These are phyloP conservation scores for Acleris laterana DNA, from an alignment of 2,888 invertebrate genomes.

Conservation along the genomic window DNA sequence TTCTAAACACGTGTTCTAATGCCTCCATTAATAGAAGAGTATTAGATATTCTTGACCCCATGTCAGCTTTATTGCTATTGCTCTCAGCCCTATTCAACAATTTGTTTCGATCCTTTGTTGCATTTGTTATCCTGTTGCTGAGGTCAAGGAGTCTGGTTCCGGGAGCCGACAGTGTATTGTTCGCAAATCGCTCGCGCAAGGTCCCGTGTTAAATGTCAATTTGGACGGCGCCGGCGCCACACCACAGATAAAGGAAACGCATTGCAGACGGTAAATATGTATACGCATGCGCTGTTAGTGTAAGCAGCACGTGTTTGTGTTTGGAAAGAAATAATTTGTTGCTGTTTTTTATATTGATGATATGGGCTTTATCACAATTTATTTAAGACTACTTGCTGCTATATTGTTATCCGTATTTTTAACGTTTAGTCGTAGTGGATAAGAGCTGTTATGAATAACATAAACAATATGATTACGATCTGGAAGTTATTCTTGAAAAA, in stretches of 20 bases:
- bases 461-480: too few species aligned
- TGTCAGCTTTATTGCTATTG: slow-evolving; percentile 3
- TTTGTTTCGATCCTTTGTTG: slow-evolving; percentile 32
- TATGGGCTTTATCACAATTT: too few species aligned
- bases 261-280: slow-evolving; percentile 17
- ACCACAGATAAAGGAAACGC: slow-evolving; percentile 16
- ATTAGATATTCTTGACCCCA: not conserved
- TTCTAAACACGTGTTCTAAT: too few species aligned
- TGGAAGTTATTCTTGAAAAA: too few species aligned
- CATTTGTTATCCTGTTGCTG: slow-evolving; percentile 41
- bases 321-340: too few species aligned
- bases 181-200: slow-evolving; percentile 75
- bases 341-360: too few species aligned
- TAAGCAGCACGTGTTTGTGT: too few species aligned
- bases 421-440: too few species aligned
- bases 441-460: too few species aligned
- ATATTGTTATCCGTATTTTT: too few species aligned
- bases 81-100: slow-evolving; percentile 17
- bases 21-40: too few species aligned
- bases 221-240: slow-evolving; percentile 53
- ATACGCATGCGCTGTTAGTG: not conserved
- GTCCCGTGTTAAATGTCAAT: slow-evolving; percentile 77
- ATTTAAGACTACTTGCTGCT: too few species aligned
- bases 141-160: slow-evolving; percentile 68
- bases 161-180: slow-evolving; percentile 77